Percentiles rank a stretch among this genome's conserved stretches.
phyloP scores from a whole-genome alignment of 2,888 invertebrate genomes.

The Dryocosmus kuriphilus region DNA sequence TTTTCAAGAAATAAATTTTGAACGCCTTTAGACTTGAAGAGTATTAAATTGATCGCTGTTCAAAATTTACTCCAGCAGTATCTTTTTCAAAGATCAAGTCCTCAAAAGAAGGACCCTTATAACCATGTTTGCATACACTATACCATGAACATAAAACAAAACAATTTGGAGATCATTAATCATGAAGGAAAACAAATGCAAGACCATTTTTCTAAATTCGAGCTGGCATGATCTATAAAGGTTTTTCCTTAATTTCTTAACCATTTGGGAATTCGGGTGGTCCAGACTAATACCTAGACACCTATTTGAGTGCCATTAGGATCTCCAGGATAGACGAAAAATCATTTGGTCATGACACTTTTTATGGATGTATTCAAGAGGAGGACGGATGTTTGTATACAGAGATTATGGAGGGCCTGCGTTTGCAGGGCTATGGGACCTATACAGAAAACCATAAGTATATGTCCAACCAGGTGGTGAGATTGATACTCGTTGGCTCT shows the following conservation, averaged over 20 bases:
- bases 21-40: too few relatives aligned
- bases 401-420: neutral
- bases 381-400: constrained; percentile 5
- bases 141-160: neutral
- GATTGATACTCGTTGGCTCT: constrained; percentile 65
- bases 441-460: constrained; percentile 36
- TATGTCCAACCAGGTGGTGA: constrained; percentile 64
- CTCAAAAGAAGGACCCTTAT: neutral
- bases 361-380: neutral
- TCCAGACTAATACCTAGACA: constrained; percentile 18
- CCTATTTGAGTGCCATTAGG: constrained; percentile 17
- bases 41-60: too few relatives aligned
- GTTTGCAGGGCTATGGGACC: neutral
- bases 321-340: constrained; percentile 35
- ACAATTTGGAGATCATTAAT: neutral
- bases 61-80: neutral
- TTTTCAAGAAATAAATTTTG: too few relatives aligned
- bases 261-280: neutral
- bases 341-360: constrained; percentile 13
- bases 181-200: neutral
- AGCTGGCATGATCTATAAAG: neutral
- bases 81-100: too few relatives aligned
- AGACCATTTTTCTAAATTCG: neutral
- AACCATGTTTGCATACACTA: neutral
- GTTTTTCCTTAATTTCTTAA: constrained; percentile 3